These are phyloP conservation scores for Arenaria interpres DNA, from an alignment of 2,113 vertebrate genomes.

Conservation along the genomic window DNA sequence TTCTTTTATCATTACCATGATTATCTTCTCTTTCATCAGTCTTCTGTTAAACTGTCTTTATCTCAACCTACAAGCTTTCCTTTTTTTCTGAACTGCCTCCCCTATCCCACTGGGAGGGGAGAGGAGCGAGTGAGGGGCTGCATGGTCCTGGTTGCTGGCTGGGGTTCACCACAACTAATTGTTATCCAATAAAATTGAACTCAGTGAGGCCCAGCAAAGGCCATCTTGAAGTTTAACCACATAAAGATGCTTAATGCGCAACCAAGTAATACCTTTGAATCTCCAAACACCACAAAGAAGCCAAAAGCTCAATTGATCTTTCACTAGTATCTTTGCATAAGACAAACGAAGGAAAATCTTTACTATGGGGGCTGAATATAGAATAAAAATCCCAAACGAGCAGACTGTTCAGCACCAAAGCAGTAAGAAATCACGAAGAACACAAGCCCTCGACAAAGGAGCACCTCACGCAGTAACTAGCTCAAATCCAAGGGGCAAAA, in stretches of 20 bases:
- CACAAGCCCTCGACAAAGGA: neutral
- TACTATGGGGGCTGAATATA: neutral
- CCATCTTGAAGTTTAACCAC: neutral
- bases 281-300: neutral
- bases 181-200: neutral
- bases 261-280: neutral
- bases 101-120: neutral
- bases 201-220: neutral
- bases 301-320: neutral
- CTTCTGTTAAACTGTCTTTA: neutral
- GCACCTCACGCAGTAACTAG: neutral
- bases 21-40: neutral
- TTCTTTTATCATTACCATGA: neutral
- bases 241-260: neutral
- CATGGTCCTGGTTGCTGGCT: neutral
- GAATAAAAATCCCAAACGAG: neutral
- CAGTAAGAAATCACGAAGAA: neutral
- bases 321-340: neutral
- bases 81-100: neutral
- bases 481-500: neutral
- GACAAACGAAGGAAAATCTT: neutral
- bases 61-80: neutral
- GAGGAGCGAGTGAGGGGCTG: no score
- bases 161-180: neutral
- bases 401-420: neutral